phyloP scores from a whole-genome alignment of 2,113 vertebrate species.

The Notarius lentiginosus region DNA sequence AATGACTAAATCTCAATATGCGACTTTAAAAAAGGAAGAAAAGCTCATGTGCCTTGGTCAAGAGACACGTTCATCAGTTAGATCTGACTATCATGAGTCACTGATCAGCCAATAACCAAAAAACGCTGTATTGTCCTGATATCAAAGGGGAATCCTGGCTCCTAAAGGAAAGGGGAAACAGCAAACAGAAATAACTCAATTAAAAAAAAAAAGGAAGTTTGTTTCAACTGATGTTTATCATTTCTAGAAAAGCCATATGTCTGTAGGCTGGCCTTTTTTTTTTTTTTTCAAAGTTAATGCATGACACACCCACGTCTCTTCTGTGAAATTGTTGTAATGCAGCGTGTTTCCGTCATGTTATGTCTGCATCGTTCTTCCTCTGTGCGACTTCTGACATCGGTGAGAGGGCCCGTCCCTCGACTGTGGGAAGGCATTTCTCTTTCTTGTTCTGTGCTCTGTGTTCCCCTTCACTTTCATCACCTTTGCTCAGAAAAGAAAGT shows the following conservation, averaged over 20 bases:
- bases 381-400: slow-evolving; percentile 2
- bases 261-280: neutral
- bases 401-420: slow-evolving; percentile 12
- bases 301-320: slow-evolving; percentile 9
- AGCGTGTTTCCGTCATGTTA: neutral
- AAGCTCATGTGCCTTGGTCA: neutral
- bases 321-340: slow-evolving; percentile 15
- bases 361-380: slow-evolving; percentile 7
- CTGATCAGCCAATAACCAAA: neutral
- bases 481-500: neutral
- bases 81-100: neutral
- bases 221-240: neutral
- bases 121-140: neutral
- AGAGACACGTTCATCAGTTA: neutral
- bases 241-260: neutral
- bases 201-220: neutral
- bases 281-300: neutral
- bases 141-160: neutral
- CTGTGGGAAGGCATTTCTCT: neutral
- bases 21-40: neutral
- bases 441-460: neutral
- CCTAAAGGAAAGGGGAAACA: neutral
- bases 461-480: slow-evolving; percentile 8
- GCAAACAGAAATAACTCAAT: neutral
- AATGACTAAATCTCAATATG: neutral